Evolutionary conservation across 2,888 invertebrate species (phyloP), one percentile per base, ranked within the genome.

Genomic region (Anthophora plumipes): DNA sequence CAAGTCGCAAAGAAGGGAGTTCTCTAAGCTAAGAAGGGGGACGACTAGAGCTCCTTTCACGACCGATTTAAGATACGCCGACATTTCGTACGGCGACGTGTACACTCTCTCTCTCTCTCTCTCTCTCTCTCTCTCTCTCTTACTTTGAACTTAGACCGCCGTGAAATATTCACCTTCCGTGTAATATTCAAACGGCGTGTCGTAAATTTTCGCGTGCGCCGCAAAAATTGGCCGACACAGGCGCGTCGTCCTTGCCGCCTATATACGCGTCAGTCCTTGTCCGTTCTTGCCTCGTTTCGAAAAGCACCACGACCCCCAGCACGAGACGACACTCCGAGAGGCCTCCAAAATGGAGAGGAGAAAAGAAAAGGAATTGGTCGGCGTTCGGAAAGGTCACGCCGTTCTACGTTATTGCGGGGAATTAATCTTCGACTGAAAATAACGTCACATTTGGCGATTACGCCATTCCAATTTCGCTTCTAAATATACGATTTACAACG

Each of bases 111-210:
- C 71, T 71, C 81, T n/a, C n/a, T n/a, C n/a, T n/a, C n/a, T n/a
- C n/a, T n/a, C n/a, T n/a, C n/a, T n/a, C n/a, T n/a, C n/a, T n/a
- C n/a, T n/a, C 75, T 60, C 41, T 59, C 70, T 75, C 71, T 71
- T n/a, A n/a, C 81, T 82, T 82, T 80, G 82, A 82, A 80, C 80
- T 72, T 75, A 68, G 61, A 71, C 74, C 80, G 76, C 82, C 71
- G 67, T 78, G 80, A 82, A 80, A 82, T 72, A 80, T 77, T 80
- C 80, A 63, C 72, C 68, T 80, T 77, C 69, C 59, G 80, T 67
- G 80, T 76, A 72, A 80, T 80, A 69, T 72, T 48, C 71, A 68
- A 31, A 22, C 76, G 68, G 22, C 61, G 59, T 11, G 80, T 82
- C 80, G 76, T 82, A 82, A 82, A 82, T 82, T 72, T 31, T 80